A percentile compares a stretch with the other conserved stretches of the same genome.
Conservation (phyloP, 2,888 invertebrate genomes). For the Gari tellinella region DNA sequence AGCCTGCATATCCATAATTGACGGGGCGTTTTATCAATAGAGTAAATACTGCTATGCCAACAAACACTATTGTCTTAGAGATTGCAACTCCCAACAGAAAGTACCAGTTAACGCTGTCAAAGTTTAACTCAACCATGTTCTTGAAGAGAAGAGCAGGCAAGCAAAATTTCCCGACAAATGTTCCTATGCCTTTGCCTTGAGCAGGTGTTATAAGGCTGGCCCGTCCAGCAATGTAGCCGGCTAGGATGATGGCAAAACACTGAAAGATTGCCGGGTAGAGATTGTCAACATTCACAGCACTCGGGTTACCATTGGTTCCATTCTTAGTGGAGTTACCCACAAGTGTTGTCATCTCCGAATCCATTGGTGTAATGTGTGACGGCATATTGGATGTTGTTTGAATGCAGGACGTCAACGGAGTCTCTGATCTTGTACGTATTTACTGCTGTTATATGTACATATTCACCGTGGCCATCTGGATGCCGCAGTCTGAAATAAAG, state of each 20-base stretch:
- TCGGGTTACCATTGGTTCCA: constrained; percentile 15
- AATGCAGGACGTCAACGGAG: too few relatives aligned
- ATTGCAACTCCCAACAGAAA: constrained; percentile 94
- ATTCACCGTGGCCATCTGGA: too few relatives aligned
- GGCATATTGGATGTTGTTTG: too few relatives aligned
- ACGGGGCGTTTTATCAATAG: constrained; percentile 90
- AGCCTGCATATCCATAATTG: constrained; percentile 93
- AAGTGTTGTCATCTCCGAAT: neutral
- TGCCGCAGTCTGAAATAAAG: too few relatives aligned
- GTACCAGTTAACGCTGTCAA: constrained; percentile 90
- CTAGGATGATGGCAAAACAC: constrained; percentile 89
- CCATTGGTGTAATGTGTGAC: too few relatives aligned
- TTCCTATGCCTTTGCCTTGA: constrained; percentile 89
- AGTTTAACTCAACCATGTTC: constrained; percentile 93
- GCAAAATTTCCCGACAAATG: constrained; percentile 97
- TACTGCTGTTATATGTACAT: too few relatives aligned
- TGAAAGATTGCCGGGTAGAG: constrained; percentile 95
- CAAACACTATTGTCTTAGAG: constrained; percentile 93
- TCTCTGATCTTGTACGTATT: too few relatives aligned
- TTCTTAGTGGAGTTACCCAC: constrained; percentile 27
- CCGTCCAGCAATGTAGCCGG: constrained; percentile 83
- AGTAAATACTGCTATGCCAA: constrained; percentile 87
- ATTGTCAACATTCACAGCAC: constrained; percentile 87
- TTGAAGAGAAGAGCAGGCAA: constrained; percentile 96
- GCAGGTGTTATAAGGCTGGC: constrained; percentile 70